Evolutionary conservation across 2,888 invertebrate genomes (phyloP).

Genomic region (Cataglyphis rosenhaueri): DNA sequence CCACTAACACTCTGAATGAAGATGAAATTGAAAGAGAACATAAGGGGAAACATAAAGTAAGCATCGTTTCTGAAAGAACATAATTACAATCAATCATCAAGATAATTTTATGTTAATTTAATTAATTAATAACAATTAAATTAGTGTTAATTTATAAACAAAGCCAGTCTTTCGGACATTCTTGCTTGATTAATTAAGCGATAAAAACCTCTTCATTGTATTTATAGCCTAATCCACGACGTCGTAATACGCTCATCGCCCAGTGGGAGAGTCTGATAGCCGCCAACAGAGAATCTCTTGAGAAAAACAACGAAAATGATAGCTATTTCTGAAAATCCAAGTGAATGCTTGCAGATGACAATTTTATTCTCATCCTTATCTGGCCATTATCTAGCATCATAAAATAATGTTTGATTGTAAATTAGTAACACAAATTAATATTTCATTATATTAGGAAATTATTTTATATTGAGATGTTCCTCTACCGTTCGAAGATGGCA

Average conservation of each 20-base stretch:
- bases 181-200: background rate
- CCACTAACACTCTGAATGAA: slow-evolving; percentile 81
- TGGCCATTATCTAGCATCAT: background rate
- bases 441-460: background rate
- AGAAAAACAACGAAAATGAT: slow-evolving; percentile 78
- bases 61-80: background rate
- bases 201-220: background rate
- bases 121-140: background rate
- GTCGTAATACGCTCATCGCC: slow-evolving; percentile 91
- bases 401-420: slow-evolving; percentile 21
- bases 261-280: slow-evolving; percentile 93
- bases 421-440: slow-evolving; percentile 15
- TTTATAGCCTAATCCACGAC: slow-evolving; percentile 80
- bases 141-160: background rate
- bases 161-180: background rate
- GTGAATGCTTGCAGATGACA: slow-evolving; percentile 16
- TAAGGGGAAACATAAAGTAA: slow-evolving; percentile 81
- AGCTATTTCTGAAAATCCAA: slow-evolving; percentile 65
- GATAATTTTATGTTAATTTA: background rate
- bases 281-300: slow-evolving; percentile 78
- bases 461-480: background rate
- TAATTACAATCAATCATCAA: background rate
- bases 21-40: slow-evolving; percentile 81
- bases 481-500: slow-evolving; percentile 24
- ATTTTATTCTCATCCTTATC: slow-evolving; percentile 47